Evolutionary conservation across 2,113 vertebrate species (phyloP).

Genomic region (Todiramphus chloris): DNA sequence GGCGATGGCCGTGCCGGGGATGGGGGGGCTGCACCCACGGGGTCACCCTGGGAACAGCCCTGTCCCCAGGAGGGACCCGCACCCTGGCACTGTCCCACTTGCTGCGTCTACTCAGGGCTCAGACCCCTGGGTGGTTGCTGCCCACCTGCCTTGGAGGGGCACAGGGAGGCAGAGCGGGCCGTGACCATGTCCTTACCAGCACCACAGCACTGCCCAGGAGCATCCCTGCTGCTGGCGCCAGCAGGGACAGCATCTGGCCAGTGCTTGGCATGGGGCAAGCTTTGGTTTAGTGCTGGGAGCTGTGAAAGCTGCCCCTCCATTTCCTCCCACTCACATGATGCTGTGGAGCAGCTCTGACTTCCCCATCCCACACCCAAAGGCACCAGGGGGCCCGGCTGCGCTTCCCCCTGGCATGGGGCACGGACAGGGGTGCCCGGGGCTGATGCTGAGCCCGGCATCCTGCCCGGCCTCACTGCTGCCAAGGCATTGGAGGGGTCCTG

Average conservation of each 20-base stretch:
- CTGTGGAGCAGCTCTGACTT: background rate
- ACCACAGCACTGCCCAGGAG: background rate
- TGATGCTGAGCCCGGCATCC: background rate
- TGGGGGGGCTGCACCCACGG: accelerated
- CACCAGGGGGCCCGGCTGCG: background rate
- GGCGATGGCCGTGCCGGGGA: background rate
- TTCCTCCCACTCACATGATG: conserved; percentile 40
- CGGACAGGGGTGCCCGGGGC: accelerated
- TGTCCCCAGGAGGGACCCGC: background rate
- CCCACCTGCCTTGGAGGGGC: background rate
- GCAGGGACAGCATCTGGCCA: background rate
- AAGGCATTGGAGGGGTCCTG: background rate
- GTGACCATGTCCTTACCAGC: background rate
- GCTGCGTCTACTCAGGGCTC: background rate
- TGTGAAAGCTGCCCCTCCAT: background rate
- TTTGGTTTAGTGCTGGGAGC: background rate
- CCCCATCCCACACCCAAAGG: background rate
- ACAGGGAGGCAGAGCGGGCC: background rate
- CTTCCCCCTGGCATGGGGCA: background rate
- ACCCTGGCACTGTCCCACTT: background rate
- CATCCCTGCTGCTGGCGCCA: background rate
- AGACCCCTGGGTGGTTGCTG: accelerated
- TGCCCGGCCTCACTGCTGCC: background rate
- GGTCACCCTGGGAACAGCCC: background rate
- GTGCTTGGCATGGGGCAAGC: accelerated